Evolutionary conservation across 2,888 invertebrate genomes (phyloP), one percentile per base, ranked within the genome.

Genomic region (Gymnosoma rotundatum): DNA sequence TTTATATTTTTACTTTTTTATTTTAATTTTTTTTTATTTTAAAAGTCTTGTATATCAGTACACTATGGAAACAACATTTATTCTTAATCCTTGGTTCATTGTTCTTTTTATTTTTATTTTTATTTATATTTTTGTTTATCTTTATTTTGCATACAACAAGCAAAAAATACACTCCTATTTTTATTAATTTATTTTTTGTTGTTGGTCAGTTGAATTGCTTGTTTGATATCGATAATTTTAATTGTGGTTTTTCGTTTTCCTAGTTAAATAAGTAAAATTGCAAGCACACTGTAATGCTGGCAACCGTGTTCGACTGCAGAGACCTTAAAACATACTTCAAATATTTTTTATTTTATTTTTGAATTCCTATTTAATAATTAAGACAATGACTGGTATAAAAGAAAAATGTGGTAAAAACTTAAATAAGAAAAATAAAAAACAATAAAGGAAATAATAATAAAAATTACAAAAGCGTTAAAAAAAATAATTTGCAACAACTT

Each of bases 401-500:
- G 4, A 48, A 48, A 66, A 36, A 1, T 16, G n/a, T 54, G 3
- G 16, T 61, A 21, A 9, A 14, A 58, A 72, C 32, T 32, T 21
- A 64, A 73, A 54, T 6, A 9, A 42, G 0, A 20, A 16, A 25
- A n/a, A n/a, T n/a, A n/a, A n/a, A 25, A 20, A 56, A 66, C 56
- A 38, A 82, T 48, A 48, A 48, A 48, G 12, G 42, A 14, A 69
- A 8, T 16, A 32, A 69, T 45, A 69, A 48, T 48, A 48, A 48
- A 12, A 69, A 14, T 45, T 56, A 67, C 16, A 60, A 32, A 25
- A 25, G 25, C 25, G 1, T 60, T n/a, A 4, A 38, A 38, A n/a
- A 70, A 50, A 21, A 50, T 21, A 61, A 10, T 32, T 48, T 20
- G 32, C 18, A 50, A 66, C 21, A 25, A 93, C 93, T 92, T 89